Evolutionary conservation across 2,888 invertebrate species (phyloP).

Genomic region (Dynastes maya): DNA sequence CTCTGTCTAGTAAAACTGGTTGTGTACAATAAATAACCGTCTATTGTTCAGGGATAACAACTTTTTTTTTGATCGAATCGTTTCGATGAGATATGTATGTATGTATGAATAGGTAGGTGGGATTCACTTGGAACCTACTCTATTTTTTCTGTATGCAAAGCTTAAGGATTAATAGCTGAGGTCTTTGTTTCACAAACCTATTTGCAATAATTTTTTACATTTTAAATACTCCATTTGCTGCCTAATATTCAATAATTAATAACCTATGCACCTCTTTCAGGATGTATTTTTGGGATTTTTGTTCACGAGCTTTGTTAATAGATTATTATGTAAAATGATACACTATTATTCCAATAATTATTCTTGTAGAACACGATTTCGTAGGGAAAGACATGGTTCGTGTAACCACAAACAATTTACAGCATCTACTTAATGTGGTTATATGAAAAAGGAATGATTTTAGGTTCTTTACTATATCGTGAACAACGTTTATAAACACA

Average conservation of each 20-base stretch:
- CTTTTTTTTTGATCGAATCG: conserved; percentile 52
- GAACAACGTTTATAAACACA: neutral
- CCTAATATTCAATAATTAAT: neutral
- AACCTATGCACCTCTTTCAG: neutral
- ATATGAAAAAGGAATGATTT: neutral
- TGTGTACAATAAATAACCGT: conserved; percentile 53
- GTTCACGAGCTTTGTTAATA: neutral
- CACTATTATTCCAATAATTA: neutral
- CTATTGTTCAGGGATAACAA: conserved; percentile 57
- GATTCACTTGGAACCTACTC: conserved; percentile 52
- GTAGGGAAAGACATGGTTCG: conserved; percentile 10
- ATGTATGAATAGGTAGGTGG: conserved; percentile 57
- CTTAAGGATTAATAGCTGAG: too few relatives aligned
- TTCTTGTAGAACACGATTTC: conserved; percentile 13
- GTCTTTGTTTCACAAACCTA: neutral
- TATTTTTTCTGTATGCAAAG: conserved; percentile 5
- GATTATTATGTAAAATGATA: conserved; percentile 1
- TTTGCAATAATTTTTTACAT: neutral
- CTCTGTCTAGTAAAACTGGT: conserved; percentile 52
- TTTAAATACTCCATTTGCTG: too few relatives aligned
- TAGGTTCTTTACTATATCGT: conserved; percentile 2
- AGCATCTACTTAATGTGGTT: neutral
- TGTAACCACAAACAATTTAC: conserved; percentile 15
- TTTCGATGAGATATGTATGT: conserved; percentile 53
- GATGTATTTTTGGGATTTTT: conserved; percentile 3